Evolutionary conservation across 2,113 vertebrate species (phyloP), one percentile per base, ranked within the genome.

Genomic region (Pseudopipra pipra): DNA sequence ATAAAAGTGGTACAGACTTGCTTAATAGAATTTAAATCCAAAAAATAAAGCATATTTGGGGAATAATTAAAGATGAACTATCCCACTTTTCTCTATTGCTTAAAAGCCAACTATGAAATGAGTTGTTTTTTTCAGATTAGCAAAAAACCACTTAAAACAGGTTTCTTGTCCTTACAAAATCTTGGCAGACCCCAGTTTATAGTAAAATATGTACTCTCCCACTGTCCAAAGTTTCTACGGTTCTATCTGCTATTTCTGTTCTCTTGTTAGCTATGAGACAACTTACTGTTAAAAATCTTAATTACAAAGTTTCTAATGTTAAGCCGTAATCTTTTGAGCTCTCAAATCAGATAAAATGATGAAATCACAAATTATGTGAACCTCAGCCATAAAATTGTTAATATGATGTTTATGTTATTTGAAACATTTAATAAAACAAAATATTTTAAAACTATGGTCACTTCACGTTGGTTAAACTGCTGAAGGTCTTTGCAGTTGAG

Each of bases 381-480:
- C 66, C 91, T 96, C 91, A 96, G 93, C 93, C 90, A 92, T 95
- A 95, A 95, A 95, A 91, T n/a, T 95, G 89, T 92, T 97, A 96
- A 90, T 96, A 95, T 11, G 79, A 89, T 86, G 80, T 95, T 96
- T 94, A 96, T 96, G 95, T 95, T 97, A 75, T 95, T 97, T 96
- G 94, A 93, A 96, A 96, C 75, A 94, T 95, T 95, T 95, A 97
- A 96, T 97, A 96, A 97, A 97, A 90, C 66, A 87, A 95, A 96
- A 90, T 97, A 96, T 96, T 97, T 97, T 97, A 95, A 96, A 93
- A 61, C 68, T 78, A 37, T 6, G 66, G 78, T 78, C 54, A 35
- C 35, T 63, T 47, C 21, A 71, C n/a, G 25, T 74, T 6, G 19
- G 41, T 41, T 61, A 23, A 33, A n/a, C 85, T 85, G 58, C 74